phyloP scores from a whole-genome alignment of 2,113 vertebrate genomes.

The Corydoras maculifer region DNA sequence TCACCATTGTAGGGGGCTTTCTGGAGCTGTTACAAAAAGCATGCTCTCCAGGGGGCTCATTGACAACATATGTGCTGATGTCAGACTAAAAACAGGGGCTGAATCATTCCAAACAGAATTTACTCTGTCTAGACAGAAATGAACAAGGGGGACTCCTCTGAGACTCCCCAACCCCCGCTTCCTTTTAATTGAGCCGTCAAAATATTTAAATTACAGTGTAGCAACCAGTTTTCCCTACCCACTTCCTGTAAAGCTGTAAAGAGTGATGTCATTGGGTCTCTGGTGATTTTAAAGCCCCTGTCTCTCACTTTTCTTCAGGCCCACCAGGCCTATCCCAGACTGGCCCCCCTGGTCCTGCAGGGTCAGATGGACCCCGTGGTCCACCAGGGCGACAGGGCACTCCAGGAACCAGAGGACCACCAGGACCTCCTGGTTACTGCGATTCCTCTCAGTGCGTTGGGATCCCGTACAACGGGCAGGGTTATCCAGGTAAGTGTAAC shows the following conservation, averaged over 20 bases:
- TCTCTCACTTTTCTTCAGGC: constrained; percentile 60
- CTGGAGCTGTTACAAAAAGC: constrained; percentile 54
- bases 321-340: constrained; percentile 87
- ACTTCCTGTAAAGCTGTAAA: constrained; percentile 47
- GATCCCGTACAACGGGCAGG: constrained; percentile 97
- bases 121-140: constrained; percentile 68
- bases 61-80: constrained; percentile 70
- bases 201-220: constrained; percentile 58
- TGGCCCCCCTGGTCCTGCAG: constrained; percentile 82
- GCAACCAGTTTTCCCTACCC: constrained; percentile 43
- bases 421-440: constrained; percentile 90
- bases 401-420: constrained; percentile 83
- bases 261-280: constrained; percentile 49
- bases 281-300: constrained; percentile 17
- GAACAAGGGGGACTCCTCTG: constrained; percentile 35
- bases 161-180: constrained; percentile 41
- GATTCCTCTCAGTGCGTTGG: constrained; percentile 97
- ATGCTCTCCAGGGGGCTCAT: constrained; percentile 64
- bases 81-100: constrained; percentile 36
- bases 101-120: constrained; percentile 64
- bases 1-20: constrained; percentile 49
- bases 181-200: constrained; percentile 64
- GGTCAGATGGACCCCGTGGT: constrained; percentile 83
- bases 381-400: constrained; percentile 87
- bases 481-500: constrained; percentile 84